Evolutionary conservation across 2,888 invertebrate genomes (phyloP), one percentile per base, ranked within the genome.

Genomic region (Xanthorhoe designata): DNA sequence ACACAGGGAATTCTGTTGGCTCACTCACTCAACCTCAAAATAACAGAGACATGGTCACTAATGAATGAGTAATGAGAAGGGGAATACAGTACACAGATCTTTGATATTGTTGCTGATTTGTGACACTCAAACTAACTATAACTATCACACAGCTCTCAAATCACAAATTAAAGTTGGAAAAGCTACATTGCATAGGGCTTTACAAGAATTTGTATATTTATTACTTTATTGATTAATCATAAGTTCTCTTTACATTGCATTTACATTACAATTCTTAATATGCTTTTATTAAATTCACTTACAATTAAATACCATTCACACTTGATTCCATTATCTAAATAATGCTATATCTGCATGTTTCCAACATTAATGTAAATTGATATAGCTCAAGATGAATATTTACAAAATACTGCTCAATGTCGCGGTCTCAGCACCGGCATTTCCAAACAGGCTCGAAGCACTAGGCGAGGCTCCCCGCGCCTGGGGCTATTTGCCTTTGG

Each of bases 351-450:
- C 79, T 81, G 76, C 78, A 80, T 77, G 72, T 79, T 81, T 78
- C 79, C 80, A 81, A 83, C 81, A 86, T 82, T 78, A 84, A 83
- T 80, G 77, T 81, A 85, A 85, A 84, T 86, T 84, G 84, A 83
- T 82, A 82, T 81, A 82, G 79, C 82, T 82, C 82, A 82, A 80
- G 78, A 78, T 82, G 65, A 80, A 78, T 89, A 91, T 91, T 82
- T 91, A 91, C 90, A 91, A 84, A 92, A 92, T 91, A 91, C 91
- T 91, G 90, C 84, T 86, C 71, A 79, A 82, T 80, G 78, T 79
- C 73, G 80, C 80, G 81, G 83, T 83, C 83, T 83, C 84, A 84
- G 17, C 45, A 47, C 52, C 54, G 53, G 64, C 63, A 56, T 56
- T 81, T 81, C 79, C 78, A 73, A 75, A 83, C 81, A 78, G 78